phyloP scores from a whole-genome alignment of 2,113 vertebrate species.

The Tenebrosternarchus preto region DNA sequence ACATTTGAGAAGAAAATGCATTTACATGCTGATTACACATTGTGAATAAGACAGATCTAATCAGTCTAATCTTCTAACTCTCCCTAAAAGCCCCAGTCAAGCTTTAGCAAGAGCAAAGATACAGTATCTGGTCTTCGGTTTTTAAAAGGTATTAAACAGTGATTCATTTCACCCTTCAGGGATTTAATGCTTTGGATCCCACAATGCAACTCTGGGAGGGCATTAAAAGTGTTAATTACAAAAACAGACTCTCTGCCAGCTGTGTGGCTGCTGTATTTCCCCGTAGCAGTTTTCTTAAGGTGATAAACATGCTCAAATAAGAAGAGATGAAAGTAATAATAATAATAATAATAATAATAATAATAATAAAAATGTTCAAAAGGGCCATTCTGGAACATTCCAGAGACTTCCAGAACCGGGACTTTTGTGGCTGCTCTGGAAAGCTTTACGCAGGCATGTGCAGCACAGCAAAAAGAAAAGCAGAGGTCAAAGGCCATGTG shows the following conservation, averaged over 20 bases:
- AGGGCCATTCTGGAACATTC: slow-evolving; percentile 62
- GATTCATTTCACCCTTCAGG: slow-evolving; percentile 62
- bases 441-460: slow-evolving; percentile 57
- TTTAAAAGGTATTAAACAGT: slow-evolving; percentile 63
- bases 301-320: neutral
- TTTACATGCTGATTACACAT: too few relatives aligned
- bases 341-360: too few relatives aligned
- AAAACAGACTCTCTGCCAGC: slow-evolving; percentile 62
- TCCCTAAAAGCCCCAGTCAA: neutral
- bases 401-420: slow-evolving; percentile 51
- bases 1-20: too few relatives aligned
- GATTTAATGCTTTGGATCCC: slow-evolving; percentile 65
- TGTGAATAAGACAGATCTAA: too few relatives aligned
- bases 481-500: slow-evolving; percentile 53
- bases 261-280: slow-evolving; percentile 52
- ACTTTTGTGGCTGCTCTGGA: slow-evolving; percentile 62
- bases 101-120: slow-evolving; percentile 54
- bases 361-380: slow-evolving; percentile 59
- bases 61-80: too few relatives aligned
- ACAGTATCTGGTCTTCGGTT: slow-evolving; percentile 57
- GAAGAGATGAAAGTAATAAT: slow-evolving; percentile 55
- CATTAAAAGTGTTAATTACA: slow-evolving; percentile 68
- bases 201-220: slow-evolving; percentile 57
- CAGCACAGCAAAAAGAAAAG: slow-evolving; percentile 50
- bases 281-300: slow-evolving; percentile 32